phyloP scores from a whole-genome alignment of 1,140 invertebrate species.

The Phortica variegata region DNA sequence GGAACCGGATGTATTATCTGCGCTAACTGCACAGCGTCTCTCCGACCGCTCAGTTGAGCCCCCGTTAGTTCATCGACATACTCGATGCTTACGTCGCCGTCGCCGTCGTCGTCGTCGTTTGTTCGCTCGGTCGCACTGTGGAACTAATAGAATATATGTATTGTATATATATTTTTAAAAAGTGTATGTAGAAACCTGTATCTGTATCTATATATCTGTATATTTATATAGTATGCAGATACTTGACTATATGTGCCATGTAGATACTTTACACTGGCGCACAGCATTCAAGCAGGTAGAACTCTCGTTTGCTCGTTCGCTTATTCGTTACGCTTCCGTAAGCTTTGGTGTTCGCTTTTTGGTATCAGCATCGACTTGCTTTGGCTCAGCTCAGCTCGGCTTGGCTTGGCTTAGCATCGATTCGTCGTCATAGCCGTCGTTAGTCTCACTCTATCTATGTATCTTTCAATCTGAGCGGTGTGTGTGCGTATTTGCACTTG shows the following conservation, averaged over 20 bases:
- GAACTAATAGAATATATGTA: slow-evolving; percentile 56
- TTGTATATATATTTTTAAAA: slow-evolving; percentile 19
- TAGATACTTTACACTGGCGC: slow-evolving; percentile 37
- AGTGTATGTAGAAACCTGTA: not conserved
- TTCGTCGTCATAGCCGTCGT: too few species aligned
- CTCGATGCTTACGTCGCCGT: not conserved
- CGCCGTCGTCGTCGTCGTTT: slow-evolving; percentile 8
- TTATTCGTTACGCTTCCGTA: slow-evolving; percentile 44
- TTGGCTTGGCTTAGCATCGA: too few species aligned
- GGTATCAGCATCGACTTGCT: too few species aligned
- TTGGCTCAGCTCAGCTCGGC: too few species aligned
- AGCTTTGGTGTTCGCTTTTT: slow-evolving; percentile 49
- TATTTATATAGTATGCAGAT: slow-evolving; percentile 5
- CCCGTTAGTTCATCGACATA: not conserved
- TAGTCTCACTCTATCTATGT: too few species aligned
- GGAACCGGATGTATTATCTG: slow-evolving; percentile 58
- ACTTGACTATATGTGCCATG: slow-evolving; percentile 26
- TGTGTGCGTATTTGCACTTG: too few species aligned
- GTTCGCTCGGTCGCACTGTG: slow-evolving; percentile 37
- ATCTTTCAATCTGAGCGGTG: too few species aligned
- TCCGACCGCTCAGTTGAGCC: slow-evolving; percentile 16
- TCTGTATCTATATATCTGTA: too few species aligned
- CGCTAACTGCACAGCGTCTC: slow-evolving; percentile 49
- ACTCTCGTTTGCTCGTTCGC: slow-evolving; percentile 21
- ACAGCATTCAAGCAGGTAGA: too few species aligned